Evolutionary conservation across 2,113 vertebrate species (phyloP).

Genomic region (Anolis sagrei): DNA sequence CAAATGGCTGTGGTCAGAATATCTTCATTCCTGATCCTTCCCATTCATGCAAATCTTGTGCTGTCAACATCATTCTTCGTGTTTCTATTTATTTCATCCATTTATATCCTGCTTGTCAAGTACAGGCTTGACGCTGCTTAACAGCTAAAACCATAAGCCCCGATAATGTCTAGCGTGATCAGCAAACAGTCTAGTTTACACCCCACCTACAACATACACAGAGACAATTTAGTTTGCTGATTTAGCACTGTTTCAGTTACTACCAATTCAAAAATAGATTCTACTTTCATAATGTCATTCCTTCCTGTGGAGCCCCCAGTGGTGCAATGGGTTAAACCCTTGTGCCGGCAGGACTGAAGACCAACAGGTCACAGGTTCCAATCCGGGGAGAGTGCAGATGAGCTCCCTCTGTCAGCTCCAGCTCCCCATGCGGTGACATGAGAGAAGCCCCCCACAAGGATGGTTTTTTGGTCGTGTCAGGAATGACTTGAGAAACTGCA

Average conservation of each 20-base stretch:
- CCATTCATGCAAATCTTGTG: neutral
- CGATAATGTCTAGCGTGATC: neutral
- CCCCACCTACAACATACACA: neutral
- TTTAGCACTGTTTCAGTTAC: too few species aligned
- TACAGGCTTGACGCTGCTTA: neutral
- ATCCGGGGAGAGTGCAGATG: too few species aligned
- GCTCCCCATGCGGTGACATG: too few species aligned
- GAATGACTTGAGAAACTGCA: too few species aligned
- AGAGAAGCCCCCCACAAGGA: too few species aligned
- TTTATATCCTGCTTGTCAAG: neutral
- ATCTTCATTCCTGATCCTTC: neutral
- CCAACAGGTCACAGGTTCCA: too few species aligned
- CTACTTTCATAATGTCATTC: neutral
- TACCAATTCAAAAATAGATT: neutral
- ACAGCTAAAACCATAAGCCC: neutral
- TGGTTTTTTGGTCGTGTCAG: too few species aligned
- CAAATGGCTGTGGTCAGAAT: neutral
- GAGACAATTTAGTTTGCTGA: neutral
- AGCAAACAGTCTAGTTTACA: too few species aligned
- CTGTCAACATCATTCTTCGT: neutral
- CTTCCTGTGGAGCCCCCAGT: too few species aligned
- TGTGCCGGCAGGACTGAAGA: too few species aligned
- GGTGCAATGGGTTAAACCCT: too few species aligned
- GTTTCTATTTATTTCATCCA: neutral
- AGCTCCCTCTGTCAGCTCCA: too few species aligned